Evolutionary conservation across 2,113 vertebrate species (phyloP).

Genomic region (Leiothrix lutea): DNA sequence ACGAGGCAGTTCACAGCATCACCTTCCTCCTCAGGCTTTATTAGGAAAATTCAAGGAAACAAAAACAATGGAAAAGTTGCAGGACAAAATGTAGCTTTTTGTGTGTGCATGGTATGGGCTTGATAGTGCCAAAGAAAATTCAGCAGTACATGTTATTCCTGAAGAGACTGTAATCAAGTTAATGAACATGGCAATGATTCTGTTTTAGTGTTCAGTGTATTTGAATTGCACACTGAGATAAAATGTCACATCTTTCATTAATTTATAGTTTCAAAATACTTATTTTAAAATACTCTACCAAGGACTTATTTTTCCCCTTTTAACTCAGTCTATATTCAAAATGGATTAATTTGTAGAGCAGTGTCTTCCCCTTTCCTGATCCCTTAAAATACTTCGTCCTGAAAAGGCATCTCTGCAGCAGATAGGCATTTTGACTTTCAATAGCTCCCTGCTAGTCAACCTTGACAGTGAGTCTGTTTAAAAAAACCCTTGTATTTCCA

Average conservation of each 20-base stretch:
- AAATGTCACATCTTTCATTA: background rate
- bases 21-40: background rate
- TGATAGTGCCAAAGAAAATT: background rate
- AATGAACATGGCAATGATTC: background rate
- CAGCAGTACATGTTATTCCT: background rate
- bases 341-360: background rate
- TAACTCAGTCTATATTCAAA: background rate
- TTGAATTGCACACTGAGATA: background rate
- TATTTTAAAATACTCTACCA: background rate
- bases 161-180: background rate
- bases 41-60: background rate
- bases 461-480: background rate
- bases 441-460: conserved; percentile 5
- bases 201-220: background rate
- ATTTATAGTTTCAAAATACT: background rate
- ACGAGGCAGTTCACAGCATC: background rate
- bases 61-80: background rate
- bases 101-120: background rate
- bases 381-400: background rate
- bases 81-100: background rate
- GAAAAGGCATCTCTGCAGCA: background rate
- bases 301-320: background rate
- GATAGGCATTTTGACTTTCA: background rate
- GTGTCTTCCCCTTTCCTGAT: background rate
- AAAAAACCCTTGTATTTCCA: background rate